Evolutionary conservation across 2,113 vertebrate species (phyloP), one percentile per base, ranked within the genome.

Genomic region (Hippocampus guttulatus): DNA sequence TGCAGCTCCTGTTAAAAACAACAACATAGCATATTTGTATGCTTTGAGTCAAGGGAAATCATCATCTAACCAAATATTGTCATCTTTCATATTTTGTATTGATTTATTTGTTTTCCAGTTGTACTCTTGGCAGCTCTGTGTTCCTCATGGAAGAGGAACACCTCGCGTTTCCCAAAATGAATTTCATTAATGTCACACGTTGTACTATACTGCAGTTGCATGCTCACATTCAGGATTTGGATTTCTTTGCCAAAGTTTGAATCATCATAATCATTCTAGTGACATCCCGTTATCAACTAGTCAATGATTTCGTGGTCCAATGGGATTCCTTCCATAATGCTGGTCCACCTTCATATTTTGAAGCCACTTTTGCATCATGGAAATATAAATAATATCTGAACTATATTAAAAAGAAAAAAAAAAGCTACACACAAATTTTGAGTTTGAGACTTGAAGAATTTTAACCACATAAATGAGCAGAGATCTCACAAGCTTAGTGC

Each of bases 1-100:
- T 99, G 93, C 97, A 99, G 91, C 94, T 97, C 91, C 96, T 99
- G 90, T 47, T 91, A 90, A 43, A 86, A 84, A 77, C 8, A 47
- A 47, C 33, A 27, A 8, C 23, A 65, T 5, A 27, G 14, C 15
- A 65, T 7, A 47, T 18, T 3, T 7, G 8, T 25, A 45, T 25
- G n/a, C 41, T 65, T 45, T 16, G 8, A 18, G 14, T 15, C 1
- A 25, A 8, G 27, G 27, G 64, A 18, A 62, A 18, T 18, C 8
- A 18, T 18, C 23, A 30, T 18, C 23, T 5, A 61, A 33, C 25
- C 58, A 62, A 63, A 63, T 63, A 23, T 54, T 54, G 20, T 40
- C 27, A 18, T 18, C 16, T 10, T 62, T 8, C 4, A 2, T 18
- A 40, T 63, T 11, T 20, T 40, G 8, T 45, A 2, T 2, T 20